Evolutionary conservation across 2,797 vertebrate genomes (phyloP), one percentile per base, ranked within the genome.

Genomic region (Mus caroli): DNA sequence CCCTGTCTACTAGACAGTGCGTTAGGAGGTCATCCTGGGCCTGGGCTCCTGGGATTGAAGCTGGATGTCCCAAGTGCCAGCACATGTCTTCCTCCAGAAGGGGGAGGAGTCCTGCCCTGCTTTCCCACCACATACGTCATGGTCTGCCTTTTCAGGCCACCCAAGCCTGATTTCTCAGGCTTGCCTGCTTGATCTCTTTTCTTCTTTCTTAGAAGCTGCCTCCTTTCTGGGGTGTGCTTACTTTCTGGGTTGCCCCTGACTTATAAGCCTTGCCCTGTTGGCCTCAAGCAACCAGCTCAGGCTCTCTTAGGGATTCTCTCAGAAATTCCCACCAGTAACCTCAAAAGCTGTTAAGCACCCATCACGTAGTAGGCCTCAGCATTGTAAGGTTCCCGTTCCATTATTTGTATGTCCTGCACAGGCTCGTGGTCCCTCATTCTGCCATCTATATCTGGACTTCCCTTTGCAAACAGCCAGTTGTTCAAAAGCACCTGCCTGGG

Each of bases 91-190:
- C 71, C n/a, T 64, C 8, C 52, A 11, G 13, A 52, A 17, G n/a
- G 28, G 46, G 46, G 43, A 76, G 24, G 22, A 5, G 13, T 26
- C 20, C 54, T 20, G 0, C 2, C 17, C 54, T 76, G 9, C 52
- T 78, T n/a, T 69, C 24, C 40, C 2, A 22, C 0, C 17, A 1
- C 24, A 6, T n/a, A 1, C 3, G 5, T 14, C 3, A 0, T 5
- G 46, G 7, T 73, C 28, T 6, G 13, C 43, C 54, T 0, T 26
- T 28, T 31, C 58, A 52, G 28, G 50, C 26, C 17, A 14, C 56
- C 75, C 34, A 58, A 7, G 26, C 58, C 12, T 75, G 4, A 24
- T 5, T 77, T 1, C 43, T 15, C 7, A 15, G 1, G 4, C 31
- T 54, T 37, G 24, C 5, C 7, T 17, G 2, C 60, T 79, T 78